Percentiles rank a stretch among this genome's conserved stretches.
Conservation (phyloP, 2,888 invertebrate genomes). For the Belgica antarctica region DNA sequence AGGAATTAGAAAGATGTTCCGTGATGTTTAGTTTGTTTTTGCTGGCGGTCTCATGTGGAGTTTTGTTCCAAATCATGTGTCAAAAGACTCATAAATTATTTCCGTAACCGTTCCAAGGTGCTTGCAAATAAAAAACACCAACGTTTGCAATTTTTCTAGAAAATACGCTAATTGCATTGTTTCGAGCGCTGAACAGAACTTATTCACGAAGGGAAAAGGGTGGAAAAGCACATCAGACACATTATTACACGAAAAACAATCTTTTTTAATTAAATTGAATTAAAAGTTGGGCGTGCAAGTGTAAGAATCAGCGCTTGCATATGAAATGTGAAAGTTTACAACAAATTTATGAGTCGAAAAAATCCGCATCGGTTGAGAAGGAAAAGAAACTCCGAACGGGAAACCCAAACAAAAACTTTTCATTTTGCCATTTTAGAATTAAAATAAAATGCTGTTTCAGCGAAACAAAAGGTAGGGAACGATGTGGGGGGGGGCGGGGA, state of each 20-base stretch:
- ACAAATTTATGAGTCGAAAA: slow-evolving; percentile 18
- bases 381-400: not conserved
- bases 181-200: not conserved
- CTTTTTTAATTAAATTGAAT: slow-evolving; percentile 9
- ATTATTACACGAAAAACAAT: slow-evolving; percentile 6
- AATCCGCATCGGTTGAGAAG: not conserved
- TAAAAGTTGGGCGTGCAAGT: not conserved
- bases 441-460: slow-evolving; percentile 22
- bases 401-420: slow-evolving; percentile 18
- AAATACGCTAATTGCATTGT: slow-evolving; percentile 26
- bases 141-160: not conserved
- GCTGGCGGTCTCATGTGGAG: not conserved
- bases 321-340: slow-evolving; percentile 11
- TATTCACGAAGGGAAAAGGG: not conserved
- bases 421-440: slow-evolving; percentile 27
- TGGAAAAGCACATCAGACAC: not conserved
- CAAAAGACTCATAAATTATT: not conserved
- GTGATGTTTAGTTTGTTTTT: not conserved
- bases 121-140: slow-evolving; percentile 22
- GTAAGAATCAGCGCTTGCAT: not conserved
- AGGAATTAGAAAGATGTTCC: not conserved
- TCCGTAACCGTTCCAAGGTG: slow-evolving; percentile 3
- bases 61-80: not conserved
- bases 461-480: slow-evolving; percentile 17
- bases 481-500: not conserved